These are phyloP conservation scores for Cephus nigrinus DNA, from an alignment of 2,888 invertebrate species.

Conservation along the genomic window DNA sequence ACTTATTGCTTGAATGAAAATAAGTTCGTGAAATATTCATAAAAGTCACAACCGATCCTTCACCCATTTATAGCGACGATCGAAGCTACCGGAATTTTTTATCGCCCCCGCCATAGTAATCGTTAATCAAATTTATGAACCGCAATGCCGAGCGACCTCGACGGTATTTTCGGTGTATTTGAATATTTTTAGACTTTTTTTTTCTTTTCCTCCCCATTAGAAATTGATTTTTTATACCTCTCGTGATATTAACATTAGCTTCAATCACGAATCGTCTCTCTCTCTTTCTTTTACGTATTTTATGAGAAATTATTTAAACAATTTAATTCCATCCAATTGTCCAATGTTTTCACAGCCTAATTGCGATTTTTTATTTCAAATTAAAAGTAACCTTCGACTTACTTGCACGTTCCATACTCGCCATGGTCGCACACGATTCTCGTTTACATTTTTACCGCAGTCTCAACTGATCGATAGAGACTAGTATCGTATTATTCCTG, in stretches of 20 bases:
- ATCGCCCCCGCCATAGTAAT: neutral
- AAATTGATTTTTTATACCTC: neutral
- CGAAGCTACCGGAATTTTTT: neutral
- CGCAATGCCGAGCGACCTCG: neutral
- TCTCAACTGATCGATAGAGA: constrained; percentile 35
- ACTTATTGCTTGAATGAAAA: neutral
- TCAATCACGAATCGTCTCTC: neutral
- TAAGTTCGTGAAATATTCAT: neutral
- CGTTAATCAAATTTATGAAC: neutral
- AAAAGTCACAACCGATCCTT: neutral
- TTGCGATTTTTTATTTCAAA: neutral
- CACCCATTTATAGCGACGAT: neutral
- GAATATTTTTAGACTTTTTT: neutral
- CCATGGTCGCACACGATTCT: neutral
- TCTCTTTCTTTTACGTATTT: neutral
- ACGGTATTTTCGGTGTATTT: neutral
- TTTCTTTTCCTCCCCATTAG: neutral
- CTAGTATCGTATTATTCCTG: constrained; percentile 43
- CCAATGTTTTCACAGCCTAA: neutral
- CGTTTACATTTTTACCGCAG: constrained; percentile 30
- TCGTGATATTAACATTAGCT: neutral
- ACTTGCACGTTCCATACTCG: neutral
- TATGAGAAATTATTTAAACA: neutral
- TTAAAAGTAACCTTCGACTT: neutral
- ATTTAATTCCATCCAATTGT: neutral